These are phyloP conservation scores for Lithodes maja DNA, from an alignment of 2,888 invertebrate species.

Conservation along the genomic window DNA sequence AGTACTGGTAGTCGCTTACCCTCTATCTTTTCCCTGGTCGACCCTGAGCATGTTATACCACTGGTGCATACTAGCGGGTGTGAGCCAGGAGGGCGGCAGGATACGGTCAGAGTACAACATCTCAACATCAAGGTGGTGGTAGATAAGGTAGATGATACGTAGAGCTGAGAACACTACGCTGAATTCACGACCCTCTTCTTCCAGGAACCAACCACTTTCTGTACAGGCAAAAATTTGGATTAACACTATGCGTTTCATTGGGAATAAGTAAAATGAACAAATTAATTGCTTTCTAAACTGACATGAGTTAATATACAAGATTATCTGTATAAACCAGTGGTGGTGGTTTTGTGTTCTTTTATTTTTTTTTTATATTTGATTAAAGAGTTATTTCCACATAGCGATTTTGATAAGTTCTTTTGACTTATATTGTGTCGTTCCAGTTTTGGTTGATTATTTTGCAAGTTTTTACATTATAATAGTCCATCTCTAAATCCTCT, in stretches of 20 bases:
- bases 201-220: constrained; percentile 78
- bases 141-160: constrained; percentile 82
- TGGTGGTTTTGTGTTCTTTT: too few species aligned
- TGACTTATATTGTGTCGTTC: too few species aligned
- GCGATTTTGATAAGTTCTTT: too few species aligned
- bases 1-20: too few species aligned
- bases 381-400: too few species aligned
- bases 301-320: not conserved
- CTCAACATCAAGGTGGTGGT: constrained; percentile 83
- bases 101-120: constrained; percentile 82
- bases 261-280: not conserved
- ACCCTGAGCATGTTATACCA: constrained; percentile 83
- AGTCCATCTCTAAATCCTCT: too few species aligned
- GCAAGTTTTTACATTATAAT: too few species aligned
- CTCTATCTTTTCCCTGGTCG: constrained; percentile 82
- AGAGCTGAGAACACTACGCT: constrained; percentile 80
- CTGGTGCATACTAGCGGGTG: constrained; percentile 80
- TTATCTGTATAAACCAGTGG: not conserved
- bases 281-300: too few species aligned
- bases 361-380: not conserved
- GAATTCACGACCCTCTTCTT: constrained; percentile 80
- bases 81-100: constrained; percentile 82
- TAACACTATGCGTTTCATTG: not conserved
- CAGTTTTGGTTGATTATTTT: too few species aligned
- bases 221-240: not conserved